Conservation (phyloP, 1,140 invertebrate species). For the Drosophila truncata region DNA sequence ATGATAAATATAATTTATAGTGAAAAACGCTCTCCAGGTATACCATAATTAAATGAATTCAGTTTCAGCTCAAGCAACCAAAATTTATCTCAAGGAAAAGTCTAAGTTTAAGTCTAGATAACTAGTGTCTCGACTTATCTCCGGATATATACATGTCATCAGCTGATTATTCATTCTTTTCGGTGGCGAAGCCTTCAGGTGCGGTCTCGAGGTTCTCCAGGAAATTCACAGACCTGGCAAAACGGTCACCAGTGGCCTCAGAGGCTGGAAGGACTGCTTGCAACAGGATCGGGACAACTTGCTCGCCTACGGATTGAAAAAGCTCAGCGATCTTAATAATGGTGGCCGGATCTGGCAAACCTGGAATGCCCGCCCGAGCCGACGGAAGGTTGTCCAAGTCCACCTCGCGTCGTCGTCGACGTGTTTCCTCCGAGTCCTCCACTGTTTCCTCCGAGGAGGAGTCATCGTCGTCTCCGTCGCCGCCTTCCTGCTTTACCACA, state of each 20-base stretch:
- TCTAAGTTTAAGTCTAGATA: not conserved
- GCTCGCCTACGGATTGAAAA: slow-evolving; percentile 72
- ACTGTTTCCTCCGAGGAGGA: slow-evolving; percentile 81
- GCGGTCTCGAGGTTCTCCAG: slow-evolving; percentile 49
- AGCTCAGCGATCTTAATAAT: slow-evolving; percentile 79
- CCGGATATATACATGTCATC: not conserved
- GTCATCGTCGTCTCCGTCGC: slow-evolving; percentile 66
- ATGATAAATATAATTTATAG: not conserved
- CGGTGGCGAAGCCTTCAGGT: slow-evolving; percentile 39
- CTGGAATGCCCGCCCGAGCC: slow-evolving; percentile 66
- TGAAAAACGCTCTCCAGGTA: not conserved
- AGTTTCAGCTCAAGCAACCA: slow-evolving; percentile 15
- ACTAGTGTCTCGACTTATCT: not conserved
- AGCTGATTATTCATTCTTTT: slow-evolving; percentile 21
- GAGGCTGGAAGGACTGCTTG: slow-evolving; percentile 67
- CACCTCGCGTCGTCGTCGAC: slow-evolving; percentile 59
- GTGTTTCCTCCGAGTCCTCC: slow-evolving; percentile 67
- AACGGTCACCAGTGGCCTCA: slow-evolving; percentile 49
- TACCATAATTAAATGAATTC: not conserved
- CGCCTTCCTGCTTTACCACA: slow-evolving; percentile 30
- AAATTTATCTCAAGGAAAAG: not conserved
- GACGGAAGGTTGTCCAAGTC: slow-evolving; percentile 7
- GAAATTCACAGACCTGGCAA: slow-evolving; percentile 41
- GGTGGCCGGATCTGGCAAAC: slow-evolving; percentile 77
- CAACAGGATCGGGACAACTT: slow-evolving; percentile 73